Base-by-base conservation (phyloP, 2,113 vertebrate genomes). In the Sterrhoptilus dennistouni region DNA sequence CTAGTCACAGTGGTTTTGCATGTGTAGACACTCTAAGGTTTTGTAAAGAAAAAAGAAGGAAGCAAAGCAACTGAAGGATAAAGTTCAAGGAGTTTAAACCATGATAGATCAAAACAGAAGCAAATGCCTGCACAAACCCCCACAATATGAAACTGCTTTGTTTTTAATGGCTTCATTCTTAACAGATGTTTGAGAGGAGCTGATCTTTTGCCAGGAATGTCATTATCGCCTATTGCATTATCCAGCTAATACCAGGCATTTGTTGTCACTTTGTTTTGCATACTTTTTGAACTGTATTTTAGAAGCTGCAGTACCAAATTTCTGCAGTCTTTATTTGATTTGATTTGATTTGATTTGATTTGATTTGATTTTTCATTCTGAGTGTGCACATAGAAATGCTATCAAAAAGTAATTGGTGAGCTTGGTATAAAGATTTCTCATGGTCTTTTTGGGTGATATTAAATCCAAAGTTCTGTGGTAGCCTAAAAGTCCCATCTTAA, bases 161-260 rank as follows among this genome's bases (percentile, higher is more conserved):
- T 72, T 93, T 92, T 90, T 72, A 78, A 91, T 59, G 42, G 50
- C 53, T 83, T 79, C 42, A 28, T 64, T 91, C 50, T 29, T 63
- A 91, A 57, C 95, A 96, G 94, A 83, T 95, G 84, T 83, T 91
- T 69, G 87, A 79, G 87, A 87, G 40, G 74, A 93, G 57, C 81
- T 96, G 93, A 95, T 81, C 57, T 92, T 93, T 82, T 87, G 57
- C 93, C 84, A 91, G 75, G 64, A 89, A 74, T 80, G 80, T 92
- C 61, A 89, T 90, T 85, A 78, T 89, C 89, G 83, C 83, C 86
- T 93, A 17, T 60, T 61, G 40, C 52, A 54, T 87, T 96, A 76
- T 35, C 59, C 65, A 87, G 44, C 50, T 94, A 93, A 90, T 79
- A 87, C 50, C 38, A 82, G 24, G 12, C 44, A 45, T 69, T 94